Conservation (phyloP, 2,797 vertebrate species). For the Vultur gryphus region DNA sequence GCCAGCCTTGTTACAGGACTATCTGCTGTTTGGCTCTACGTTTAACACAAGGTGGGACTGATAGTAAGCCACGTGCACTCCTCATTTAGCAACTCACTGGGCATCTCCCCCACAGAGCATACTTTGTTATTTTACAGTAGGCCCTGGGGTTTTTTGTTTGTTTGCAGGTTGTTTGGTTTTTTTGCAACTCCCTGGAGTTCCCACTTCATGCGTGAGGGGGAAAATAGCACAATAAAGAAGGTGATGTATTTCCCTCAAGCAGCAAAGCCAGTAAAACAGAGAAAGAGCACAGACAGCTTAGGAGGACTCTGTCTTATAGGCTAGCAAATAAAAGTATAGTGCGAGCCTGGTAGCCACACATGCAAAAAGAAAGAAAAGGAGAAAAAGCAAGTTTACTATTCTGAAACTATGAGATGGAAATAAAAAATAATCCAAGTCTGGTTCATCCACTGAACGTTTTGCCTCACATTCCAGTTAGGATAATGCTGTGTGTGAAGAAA, state of each 20-base stretch:
- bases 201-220: accelerated
- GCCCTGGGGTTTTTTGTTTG: neutral
- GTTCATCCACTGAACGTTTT: neutral
- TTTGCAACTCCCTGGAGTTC: neutral
- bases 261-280: neutral
- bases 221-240: neutral
- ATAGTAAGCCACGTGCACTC: neutral
- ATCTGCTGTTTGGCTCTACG: accelerated
- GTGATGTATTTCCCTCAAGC: neutral
- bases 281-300: neutral
- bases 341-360: neutral
- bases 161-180: neutral
- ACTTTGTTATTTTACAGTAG: neutral
- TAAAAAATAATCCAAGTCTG: neutral
- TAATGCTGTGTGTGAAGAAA: neutral
- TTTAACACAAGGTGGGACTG: neutral
- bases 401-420: neutral
- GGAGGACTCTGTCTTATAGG: neutral
- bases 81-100: too few species aligned
- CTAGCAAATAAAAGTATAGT: neutral
- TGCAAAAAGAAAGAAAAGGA: neutral
- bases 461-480: neutral
- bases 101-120: neutral
- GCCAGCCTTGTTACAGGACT: neutral
- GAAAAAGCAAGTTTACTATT: neutral